Evolutionary conservation across 2,113 vertebrate species (phyloP).

Genomic region (Ariopsis seemanni): DNA sequence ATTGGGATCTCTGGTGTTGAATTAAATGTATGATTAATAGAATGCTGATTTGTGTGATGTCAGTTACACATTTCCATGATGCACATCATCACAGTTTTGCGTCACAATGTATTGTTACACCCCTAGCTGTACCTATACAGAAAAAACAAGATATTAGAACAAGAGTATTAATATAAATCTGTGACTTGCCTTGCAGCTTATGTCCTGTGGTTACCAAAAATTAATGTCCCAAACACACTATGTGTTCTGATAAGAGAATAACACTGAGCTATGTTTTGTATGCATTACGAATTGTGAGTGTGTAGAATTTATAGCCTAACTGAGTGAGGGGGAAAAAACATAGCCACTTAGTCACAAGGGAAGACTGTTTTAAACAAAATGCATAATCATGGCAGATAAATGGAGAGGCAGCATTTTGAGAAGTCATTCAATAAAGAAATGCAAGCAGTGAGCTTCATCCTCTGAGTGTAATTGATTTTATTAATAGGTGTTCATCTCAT

Average conservation of each 20-base stretch:
- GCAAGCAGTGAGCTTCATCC: not conserved
- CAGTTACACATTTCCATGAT: not conserved
- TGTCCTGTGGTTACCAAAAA: not conserved
- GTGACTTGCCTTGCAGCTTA: not conserved
- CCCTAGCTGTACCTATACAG: not conserved
- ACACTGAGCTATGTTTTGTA: not conserved
- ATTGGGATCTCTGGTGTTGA: not conserved
- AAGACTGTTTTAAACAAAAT: not conserved
- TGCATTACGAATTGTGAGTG: not conserved
- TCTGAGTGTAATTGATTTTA: slow-evolving; percentile 39
- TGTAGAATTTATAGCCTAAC: not conserved
- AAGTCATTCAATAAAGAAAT: not conserved
- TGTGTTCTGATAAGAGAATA: not conserved
- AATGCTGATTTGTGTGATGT: not conserved
- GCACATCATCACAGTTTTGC: not conserved
- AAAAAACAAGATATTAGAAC: not conserved
- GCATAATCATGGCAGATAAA: not conserved
- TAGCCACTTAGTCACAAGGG: not conserved
- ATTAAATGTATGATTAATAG: not conserved
- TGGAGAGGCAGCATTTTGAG: not conserved
- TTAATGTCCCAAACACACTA: not conserved
- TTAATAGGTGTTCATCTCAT: slow-evolving; percentile 45
- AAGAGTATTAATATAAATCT: not conserved
- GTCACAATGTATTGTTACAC: not conserved
- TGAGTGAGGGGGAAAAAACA: not conserved